These are phyloP conservation scores for Tachina grossa DNA, from an alignment of 2,888 invertebrate species.

Conservation along the genomic window DNA sequence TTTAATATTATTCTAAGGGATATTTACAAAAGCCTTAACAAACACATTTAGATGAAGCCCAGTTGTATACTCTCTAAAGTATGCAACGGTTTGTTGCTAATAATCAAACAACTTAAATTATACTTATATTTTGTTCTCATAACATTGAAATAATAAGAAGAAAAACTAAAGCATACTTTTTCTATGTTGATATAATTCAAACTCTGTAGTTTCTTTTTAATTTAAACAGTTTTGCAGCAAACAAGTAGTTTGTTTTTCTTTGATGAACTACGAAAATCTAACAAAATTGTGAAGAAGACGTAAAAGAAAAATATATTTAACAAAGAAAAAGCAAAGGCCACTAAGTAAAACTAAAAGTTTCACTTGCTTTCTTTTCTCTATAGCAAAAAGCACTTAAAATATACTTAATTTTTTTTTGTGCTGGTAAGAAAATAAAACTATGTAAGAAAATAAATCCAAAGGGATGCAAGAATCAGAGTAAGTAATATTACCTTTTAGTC, in stretches of 20 bases:
- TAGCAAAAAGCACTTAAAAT: conserved; percentile 56
- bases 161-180: conserved; percentile 30
- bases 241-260: conserved; percentile 30
- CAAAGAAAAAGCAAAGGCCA: conserved; percentile 41
- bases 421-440: neutral
- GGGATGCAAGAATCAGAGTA: conserved; percentile 24
- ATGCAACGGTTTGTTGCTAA: conserved; percentile 9
- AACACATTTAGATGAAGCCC: too few species aligned
- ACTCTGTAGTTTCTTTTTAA: conserved; percentile 29
- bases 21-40: too few species aligned
- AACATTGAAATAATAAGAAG: conserved; percentile 23
- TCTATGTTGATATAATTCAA: conserved; percentile 24
- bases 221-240: conserved; percentile 46
- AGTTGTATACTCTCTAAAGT: neutral
- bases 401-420: conserved; percentile 33
- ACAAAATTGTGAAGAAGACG: conserved; percentile 13
- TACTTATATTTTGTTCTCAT: conserved; percentile 30
- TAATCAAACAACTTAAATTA: conserved; percentile 38
- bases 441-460: conserved; percentile 9
- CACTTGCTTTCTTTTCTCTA: conserved; percentile 5
- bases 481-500: conserved; percentile 47
- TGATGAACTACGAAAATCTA: conserved; percentile 39
- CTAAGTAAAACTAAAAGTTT: conserved; percentile 51
- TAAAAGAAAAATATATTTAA: conserved; percentile 14
- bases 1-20: too few species aligned